These are phyloP conservation scores for Spisula subtruncata DNA, from an alignment of 2,888 invertebrate genomes.

Conservation along the genomic window DNA sequence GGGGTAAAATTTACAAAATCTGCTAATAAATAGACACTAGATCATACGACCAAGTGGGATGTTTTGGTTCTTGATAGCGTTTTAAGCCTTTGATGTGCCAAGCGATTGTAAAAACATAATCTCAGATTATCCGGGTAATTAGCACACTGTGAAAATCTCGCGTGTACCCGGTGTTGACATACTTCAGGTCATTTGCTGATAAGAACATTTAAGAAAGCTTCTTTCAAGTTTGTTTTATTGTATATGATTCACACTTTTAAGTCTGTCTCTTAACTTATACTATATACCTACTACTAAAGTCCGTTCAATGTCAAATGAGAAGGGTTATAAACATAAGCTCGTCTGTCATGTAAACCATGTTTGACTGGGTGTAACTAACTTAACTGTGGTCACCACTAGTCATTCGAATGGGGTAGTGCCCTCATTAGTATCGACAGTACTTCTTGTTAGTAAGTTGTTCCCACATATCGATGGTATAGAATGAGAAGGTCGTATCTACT, in stretches of 20 bases:
- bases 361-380: too few relatives aligned
- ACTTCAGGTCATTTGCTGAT: constrained; percentile 20
- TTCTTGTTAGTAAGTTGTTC: too few relatives aligned
- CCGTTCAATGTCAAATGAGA: too few relatives aligned
- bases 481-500: too few relatives aligned
- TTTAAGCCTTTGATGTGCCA: constrained; percentile 68
- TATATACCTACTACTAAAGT: neutral
- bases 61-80: constrained; percentile 58
- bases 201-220: neutral
- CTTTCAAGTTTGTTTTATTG: neutral
- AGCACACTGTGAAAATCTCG: constrained; percentile 56
- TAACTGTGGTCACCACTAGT: too few relatives aligned
- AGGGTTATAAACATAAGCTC: too few relatives aligned
- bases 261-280: neutral
- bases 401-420: too few relatives aligned
- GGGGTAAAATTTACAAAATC: constrained; percentile 66
- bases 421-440: too few relatives aligned
- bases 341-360: too few relatives aligned
- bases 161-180: constrained; percentile 43
- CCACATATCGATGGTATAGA: too few relatives aligned
- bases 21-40: constrained; percentile 65
- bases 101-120: constrained; percentile 67
- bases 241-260: neutral
- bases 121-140: constrained; percentile 60
- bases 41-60: constrained; percentile 66